Base-by-base conservation (phyloP, 1,140 invertebrate genomes). In the Pinna nobilis region DNA sequence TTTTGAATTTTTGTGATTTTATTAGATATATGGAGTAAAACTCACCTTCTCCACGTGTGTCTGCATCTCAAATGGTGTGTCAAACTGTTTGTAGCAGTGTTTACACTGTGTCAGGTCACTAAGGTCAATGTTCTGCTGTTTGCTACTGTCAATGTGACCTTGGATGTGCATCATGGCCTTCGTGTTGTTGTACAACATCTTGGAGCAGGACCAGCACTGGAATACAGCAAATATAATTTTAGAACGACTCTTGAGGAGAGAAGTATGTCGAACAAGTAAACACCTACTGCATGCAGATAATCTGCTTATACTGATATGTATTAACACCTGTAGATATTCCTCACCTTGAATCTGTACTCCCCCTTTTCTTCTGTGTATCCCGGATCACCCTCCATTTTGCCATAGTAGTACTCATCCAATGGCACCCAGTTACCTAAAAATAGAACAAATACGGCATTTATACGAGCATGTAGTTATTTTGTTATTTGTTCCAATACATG, bases 21-120 rank as follows among this genome's bases (percentile, higher is more conserved):
- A 7, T 23, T 53, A 13, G n/a, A 13, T 53, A 28, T 53, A n/a
- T 15, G 32, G 4, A 28, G 50, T 20, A 3, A 1, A 18, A 39
- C 32, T 72, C 81, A 89, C 88, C 81, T 87, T 88, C 76, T 89
- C 89, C n/a, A 89, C 82, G 69, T 90, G 89, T 15, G 83, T 87
- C 80, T 90, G 88, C 88, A 89, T 88, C 59, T 87, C 86, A 74
- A 87, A 88, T 11, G 87, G 88, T 18, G 88, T 89, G 69, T 89
- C 88, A 82, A 90, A 90, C 76, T 89, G 87, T 65, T 86, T 86
- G 74, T 86, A 89, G 74, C 89, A 90, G 67, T 89, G 86, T 77
- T 88, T 88, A 76, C 89, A 90, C 73, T 89, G 87, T 1, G 85
- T 88, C 2, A 89, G 81, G 75, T 90, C 88, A 77, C 79, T 86